Conservation (phyloP, 2,888 invertebrate species). For the Phlogophora meticulosa region DNA sequence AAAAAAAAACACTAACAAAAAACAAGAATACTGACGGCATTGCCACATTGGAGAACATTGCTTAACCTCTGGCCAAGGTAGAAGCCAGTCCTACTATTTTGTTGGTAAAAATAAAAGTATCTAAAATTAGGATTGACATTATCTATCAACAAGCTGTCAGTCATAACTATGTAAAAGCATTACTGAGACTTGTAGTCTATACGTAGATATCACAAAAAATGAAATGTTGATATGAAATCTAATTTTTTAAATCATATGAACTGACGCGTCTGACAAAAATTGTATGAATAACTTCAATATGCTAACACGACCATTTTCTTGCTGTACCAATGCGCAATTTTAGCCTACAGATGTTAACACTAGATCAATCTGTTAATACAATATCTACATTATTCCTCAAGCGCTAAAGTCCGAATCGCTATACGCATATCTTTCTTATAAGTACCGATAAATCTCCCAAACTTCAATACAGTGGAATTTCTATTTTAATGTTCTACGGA, state of each 20-base stretch:
- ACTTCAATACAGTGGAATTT: constrained; percentile 46
- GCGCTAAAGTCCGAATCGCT: constrained; percentile 35
- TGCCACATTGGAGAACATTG: no score
- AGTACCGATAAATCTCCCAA: constrained; percentile 42
- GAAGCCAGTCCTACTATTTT: no score
- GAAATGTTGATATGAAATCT: background rate
- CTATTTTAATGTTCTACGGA: constrained; percentile 40
- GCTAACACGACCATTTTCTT: constrained; percentile 31
- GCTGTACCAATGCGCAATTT: constrained; percentile 31
- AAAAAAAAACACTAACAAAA: no score
- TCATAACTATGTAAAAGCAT: background rate
- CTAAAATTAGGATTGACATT: background rate
- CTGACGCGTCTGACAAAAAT: constrained; percentile 6
- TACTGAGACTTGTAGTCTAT: background rate
- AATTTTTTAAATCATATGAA: background rate
- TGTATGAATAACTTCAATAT: constrained; percentile 25
- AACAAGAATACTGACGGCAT: no score
- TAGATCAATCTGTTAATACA: constrained; percentile 34
- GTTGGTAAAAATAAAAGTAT: background rate
- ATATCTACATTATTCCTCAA: constrained; percentile 38
- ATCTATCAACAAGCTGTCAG: background rate
- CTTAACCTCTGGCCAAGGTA: no score
- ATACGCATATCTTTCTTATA: constrained; percentile 12
- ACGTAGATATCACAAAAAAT: background rate
- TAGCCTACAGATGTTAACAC: constrained; percentile 30